A percentile compares a stretch with the other conserved stretches of the same genome.
These are phyloP conservation scores for Apoda limacodes DNA, from an alignment of 2,888 invertebrate species.

Conservation along the genomic window DNA sequence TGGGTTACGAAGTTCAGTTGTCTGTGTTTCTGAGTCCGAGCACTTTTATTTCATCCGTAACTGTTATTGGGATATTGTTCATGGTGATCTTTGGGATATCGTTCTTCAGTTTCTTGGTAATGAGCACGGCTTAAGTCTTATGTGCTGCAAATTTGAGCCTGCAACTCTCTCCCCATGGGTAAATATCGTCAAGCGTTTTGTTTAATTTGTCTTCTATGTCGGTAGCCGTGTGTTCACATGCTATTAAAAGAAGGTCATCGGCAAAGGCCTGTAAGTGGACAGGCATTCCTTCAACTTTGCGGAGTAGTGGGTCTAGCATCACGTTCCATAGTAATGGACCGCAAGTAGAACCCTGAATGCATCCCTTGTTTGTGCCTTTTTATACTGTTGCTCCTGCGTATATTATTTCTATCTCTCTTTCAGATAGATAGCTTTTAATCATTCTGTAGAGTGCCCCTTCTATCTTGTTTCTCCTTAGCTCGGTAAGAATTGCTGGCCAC, in stretches of 20 bases:
- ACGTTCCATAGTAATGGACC: conserved; percentile 19
- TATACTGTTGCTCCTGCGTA: conserved; percentile 9
- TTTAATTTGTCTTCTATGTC: conserved; percentile 4
- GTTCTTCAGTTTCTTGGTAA: conserved; percentile 6
- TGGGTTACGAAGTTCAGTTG: conserved; percentile 7
- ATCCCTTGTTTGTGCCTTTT: conserved; percentile 13
- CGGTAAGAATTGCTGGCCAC: too few species aligned
- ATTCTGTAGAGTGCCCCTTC: conserved; percentile 1
- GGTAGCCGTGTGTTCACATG: background rate
- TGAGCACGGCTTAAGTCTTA: conserved; percentile 7
- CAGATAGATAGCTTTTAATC: conserved; percentile 7
- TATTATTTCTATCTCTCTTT: conserved; percentile 6
- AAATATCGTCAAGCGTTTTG: conserved; percentile 1
- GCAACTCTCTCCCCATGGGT: conserved; percentile 10
- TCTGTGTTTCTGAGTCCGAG: conserved; percentile 3
- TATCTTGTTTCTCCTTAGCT: too few species aligned
- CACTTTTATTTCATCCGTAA: conserved; percentile 3
- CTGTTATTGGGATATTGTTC: background rate
- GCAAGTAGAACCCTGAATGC: conserved; percentile 16
- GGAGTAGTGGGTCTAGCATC: conserved; percentile 12
- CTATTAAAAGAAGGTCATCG: conserved; percentile 16
- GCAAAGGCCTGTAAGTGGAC: conserved; percentile 18
- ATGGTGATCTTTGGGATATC: conserved; percentile 2
- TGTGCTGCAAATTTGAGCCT: conserved; percentile 7
- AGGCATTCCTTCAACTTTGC: background rate